Base-by-base conservation (phyloP, 2,888 invertebrate species). In the Hyles lineata region DNA sequence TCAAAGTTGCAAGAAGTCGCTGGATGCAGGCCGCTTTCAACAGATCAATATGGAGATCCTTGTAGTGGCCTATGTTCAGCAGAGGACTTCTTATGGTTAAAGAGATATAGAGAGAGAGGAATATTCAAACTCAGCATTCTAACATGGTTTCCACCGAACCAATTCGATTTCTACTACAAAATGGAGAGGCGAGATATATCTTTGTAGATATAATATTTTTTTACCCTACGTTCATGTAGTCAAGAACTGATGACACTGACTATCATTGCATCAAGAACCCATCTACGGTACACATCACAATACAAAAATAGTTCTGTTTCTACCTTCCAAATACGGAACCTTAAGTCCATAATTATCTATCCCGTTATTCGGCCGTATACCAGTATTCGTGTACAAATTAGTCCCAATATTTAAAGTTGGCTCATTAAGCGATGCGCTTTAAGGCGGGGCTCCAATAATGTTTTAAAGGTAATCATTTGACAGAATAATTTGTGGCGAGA, bases 391-490 rank as follows among this genome's bases (percentile, higher is more conserved):
- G 43, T 43, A 43, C 43, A 55, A 55, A 55, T 55, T n/a, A 55
- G 55, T 55, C 11, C 43, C 43, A 43, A 43, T 43, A 43, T 43
- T 59, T 15, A 25, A 25, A 60, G 23, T 60, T 25, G 60, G 60
- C 60, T 60, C 60, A 60, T 60, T 25, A 23, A 60, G 23, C 25
- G 60, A 60, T 60, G 60, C 60, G 19, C 55, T 55, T 55, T 55
- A 19, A 19, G 61, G 32, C 61, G 61, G 61, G 29, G 32, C 61
- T 62, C 19, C n/a, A 62, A 29, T 32, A 62, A 29, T 8, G 19
- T 62, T 62, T 62, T 62, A 19, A n/a, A 55, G n/a, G n/a, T 55
- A 62, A 62, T 60, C 8, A 60, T 62, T 29, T 32, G 61, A 29
- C 19, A 32, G 32, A 19, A 29, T 19, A 62, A 62, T 62, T 62